These are phyloP conservation scores for Trichonephila inaurata DNA, from an alignment of 1,140 invertebrate genomes.

Conservation along the genomic window DNA sequence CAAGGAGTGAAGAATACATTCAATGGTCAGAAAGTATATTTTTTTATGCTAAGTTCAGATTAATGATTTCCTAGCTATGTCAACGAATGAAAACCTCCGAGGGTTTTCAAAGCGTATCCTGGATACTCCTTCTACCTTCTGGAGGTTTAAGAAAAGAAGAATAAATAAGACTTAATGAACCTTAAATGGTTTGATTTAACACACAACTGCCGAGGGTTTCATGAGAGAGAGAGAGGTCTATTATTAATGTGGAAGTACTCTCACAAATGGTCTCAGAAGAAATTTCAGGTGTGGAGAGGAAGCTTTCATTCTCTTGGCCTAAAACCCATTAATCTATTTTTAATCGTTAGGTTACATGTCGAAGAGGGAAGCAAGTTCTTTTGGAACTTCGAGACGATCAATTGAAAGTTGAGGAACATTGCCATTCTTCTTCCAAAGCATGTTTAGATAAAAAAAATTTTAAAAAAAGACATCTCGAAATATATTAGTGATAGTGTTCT, in stretches of 20 bases:
- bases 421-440: not conserved
- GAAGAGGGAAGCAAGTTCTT: not conserved
- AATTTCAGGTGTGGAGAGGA: not conserved
- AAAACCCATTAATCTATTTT: not conserved
- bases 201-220: not conserved
- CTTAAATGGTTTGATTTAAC: conserved; percentile 16
- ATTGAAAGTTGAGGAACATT: not conserved
- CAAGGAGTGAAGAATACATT: too few species aligned
- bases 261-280: not conserved
- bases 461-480: not conserved
- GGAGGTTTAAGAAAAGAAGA: not conserved
- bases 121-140: not conserved
- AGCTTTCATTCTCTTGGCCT: not conserved
- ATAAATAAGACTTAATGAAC: not conserved
- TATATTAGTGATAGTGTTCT: not conserved
- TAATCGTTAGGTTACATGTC: not conserved
- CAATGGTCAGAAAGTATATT: not conserved
- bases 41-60: not conserved
- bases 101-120: not conserved
- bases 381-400: not conserved
- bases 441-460: not conserved
- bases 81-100: not conserved
- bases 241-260: not conserved
- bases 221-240: not conserved
- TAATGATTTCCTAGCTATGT: not conserved